Evolutionary conservation across 1,140 invertebrate genomes (phyloP), one percentile per base, ranked within the genome.

Genomic region (Arion vulgaris): DNA sequence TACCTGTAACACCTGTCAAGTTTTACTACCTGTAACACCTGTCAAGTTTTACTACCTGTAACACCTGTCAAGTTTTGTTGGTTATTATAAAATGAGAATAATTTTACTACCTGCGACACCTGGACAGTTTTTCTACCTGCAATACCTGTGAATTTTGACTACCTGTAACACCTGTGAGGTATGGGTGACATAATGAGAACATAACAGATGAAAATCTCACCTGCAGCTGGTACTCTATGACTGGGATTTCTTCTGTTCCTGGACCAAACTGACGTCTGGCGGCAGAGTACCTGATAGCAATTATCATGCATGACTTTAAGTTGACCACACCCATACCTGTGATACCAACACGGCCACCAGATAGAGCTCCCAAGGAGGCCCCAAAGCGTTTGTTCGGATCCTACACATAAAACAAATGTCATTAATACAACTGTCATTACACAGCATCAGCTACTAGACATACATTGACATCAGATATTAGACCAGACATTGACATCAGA

Each of bases 141-240:
- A 66, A 66, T 23, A n/a, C n/a, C n/a, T n/a, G n/a, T n/a, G n/a
- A n/a, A n/a, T n/a, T n/a, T n/a, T n/a, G n/a, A n/a, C n/a, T n/a
- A n/a, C n/a, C n/a, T n/a, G n/a, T 53, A 53, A n/a, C n/a, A n/a
- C 4, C 19, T 23, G 26, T n/a, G 26, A 66, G 7, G 57, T n/a
- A 7, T n/a, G 32, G 4, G 57, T n/a, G 57, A 66, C 5, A 5
- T 9, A 26, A 66, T 5, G 32, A 66, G 4, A 49, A 7, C 2
- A 81, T 83, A 80, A 5, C 23, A 69, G 15, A 26, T 19, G 0
- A 57, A 68, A 34, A 38, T 69, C 82, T 82, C 84, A 93, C 93
- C 89, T 96, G 96, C 74, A 97, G 93, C 91, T 96, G 96, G 93
- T 99, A 99, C 91, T 98, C 97, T 77, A 99, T 93, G 71, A 98